Conservation (phyloP, 1,140 invertebrate genomes). For the Triops longicaudatus region DNA sequence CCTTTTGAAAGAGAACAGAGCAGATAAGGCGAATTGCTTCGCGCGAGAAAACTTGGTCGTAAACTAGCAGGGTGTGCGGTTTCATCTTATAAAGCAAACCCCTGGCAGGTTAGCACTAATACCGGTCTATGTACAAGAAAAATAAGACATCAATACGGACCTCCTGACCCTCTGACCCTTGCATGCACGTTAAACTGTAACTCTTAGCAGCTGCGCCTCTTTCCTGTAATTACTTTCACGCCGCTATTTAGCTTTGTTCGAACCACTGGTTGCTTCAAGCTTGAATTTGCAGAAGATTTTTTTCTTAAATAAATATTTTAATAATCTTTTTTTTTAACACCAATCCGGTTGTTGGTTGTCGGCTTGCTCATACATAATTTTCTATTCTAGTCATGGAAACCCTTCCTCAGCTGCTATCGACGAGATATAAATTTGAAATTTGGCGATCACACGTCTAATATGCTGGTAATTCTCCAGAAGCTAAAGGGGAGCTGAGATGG, state of each 20-base stretch:
- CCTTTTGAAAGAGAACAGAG: neutral
- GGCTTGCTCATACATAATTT: too few species aligned
- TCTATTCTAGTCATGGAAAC: too few species aligned
- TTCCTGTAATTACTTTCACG: neutral
- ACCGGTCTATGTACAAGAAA: neutral
- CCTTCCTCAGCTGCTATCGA: too few species aligned
- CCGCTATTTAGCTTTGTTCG: neutral
- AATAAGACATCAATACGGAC: constrained; percentile 4
- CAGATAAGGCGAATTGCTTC: neutral
- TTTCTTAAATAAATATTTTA: too few species aligned
- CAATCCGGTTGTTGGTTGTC: too few species aligned
- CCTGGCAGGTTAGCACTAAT: neutral
- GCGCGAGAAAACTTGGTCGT: constrained; percentile 9
- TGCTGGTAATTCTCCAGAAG: too few species aligned
- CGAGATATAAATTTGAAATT: too few species aligned
- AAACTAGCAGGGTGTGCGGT: neutral
- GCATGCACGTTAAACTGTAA: neutral
- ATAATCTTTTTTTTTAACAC: too few species aligned
- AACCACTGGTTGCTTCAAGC: neutral
- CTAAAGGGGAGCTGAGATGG: neutral
- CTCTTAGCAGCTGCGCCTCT: neutral
- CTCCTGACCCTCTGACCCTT: neutral
- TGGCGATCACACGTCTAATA: too few species aligned
- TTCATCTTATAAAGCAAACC: neutral
- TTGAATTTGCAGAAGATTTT: too few species aligned